Conservation (phyloP, 2,797 vertebrate species). For the Meda fulgida region DNA sequence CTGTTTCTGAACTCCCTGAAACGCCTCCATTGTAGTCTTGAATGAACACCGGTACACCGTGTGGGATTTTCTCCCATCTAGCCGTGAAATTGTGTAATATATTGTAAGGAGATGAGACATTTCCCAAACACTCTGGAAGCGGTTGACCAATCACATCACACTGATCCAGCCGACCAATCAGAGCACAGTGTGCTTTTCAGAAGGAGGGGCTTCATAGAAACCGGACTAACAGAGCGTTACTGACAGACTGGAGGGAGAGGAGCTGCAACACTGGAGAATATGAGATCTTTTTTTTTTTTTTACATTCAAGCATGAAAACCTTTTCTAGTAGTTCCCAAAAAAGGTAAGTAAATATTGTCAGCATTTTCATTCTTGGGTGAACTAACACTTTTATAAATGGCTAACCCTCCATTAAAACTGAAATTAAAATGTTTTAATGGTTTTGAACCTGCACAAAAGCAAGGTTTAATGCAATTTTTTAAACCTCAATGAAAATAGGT, state of each 20-base stretch:
- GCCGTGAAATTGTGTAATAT: too few species aligned
- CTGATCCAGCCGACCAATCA: not conserved
- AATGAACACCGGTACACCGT: not conserved
- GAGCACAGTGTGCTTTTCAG: not conserved
- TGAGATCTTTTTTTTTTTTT: not conserved
- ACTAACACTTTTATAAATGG: not conserved
- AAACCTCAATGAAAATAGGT: not conserved
- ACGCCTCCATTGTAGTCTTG: not conserved
- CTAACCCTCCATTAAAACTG: too few species aligned
- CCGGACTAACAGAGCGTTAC: not conserved
- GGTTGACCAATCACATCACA: not conserved
- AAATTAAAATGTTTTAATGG: not conserved
- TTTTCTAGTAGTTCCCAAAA: not conserved
- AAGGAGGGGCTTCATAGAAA: not conserved
- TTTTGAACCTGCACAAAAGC: too few species aligned
- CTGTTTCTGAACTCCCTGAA: not conserved
- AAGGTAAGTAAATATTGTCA: not conserved
- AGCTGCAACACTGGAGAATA: not conserved
- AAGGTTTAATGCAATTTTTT: not conserved
- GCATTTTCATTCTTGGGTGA: not conserved
- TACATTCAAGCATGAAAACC: not conserved
- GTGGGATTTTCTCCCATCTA: too few species aligned
- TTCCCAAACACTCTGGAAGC: not conserved
- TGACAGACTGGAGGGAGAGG: not conserved
- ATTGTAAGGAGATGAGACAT: not conserved